Evolutionary conservation across 2,797 vertebrate species (phyloP), one percentile per base, ranked within the genome.

Genomic region (Graptemys geographica): DNA sequence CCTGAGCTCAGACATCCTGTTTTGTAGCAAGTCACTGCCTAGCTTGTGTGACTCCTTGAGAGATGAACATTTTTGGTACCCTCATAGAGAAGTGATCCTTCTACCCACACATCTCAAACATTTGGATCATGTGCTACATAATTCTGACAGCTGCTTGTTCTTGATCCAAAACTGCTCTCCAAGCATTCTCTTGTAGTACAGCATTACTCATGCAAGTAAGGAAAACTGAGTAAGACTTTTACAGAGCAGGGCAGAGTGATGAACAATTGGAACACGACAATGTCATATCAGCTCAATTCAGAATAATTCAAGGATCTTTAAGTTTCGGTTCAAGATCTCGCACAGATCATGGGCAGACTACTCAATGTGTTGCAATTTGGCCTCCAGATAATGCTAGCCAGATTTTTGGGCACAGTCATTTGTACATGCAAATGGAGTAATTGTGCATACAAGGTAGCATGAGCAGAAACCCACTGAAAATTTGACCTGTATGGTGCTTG

Each of bases 91-190:
- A 94, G 37, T 44, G 49, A 81, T 95, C 90, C 49, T 93, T 97
- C 96, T 95, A 69, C 85, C 88, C 93, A 55, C 92, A 83, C 0
- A 0, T 94, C 96, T 97, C 91, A 94, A 92, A 95, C 88, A 55
- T 95, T 94, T 93, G 96, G 92, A 96, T 94, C 93, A 21, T 44
- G 79, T 88, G 59, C 92, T 4, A 76, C 83, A 81, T 90, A 52
- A 95, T 96, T 97, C 90, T 83, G 89, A 78, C 1, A 11, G 86
- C 92, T 94, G 92, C 93, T 97, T 11, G 4, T 94, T 96, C 90
- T 94, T 49, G 37, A 89, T 96, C 96, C 97, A 94, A 78, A 96
- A 88, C 74, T 92, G 94, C 89, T 95, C 87, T 96, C 96, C 96
- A 95, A 93, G 90, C 88, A 57, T 80, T 91, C 87, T 88, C 62